Evolutionary conservation across 2,888 invertebrate species (phyloP), one percentile per base, ranked within the genome.

Genomic region (Scaptomyza polygonia): DNA sequence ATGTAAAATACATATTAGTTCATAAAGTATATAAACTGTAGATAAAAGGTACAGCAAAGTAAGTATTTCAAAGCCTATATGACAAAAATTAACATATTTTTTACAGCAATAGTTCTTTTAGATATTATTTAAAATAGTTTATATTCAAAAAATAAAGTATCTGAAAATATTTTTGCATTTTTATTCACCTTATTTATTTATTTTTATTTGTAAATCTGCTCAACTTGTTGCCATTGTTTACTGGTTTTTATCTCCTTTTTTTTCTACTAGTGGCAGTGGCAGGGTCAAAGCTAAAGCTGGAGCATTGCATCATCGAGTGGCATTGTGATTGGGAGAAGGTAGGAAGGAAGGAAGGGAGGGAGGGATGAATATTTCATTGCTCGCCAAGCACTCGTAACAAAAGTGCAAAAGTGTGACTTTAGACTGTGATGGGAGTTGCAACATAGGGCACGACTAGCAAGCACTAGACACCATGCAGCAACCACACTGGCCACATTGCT

Each of bases 381-480:
- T 48, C 52, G 45, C 43, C 42, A 64, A 67, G 42, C 73, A 61
- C 57, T 65, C 58, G 67, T 62, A 69, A 73, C 67, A 42, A 59
- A 72, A 34, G 77, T 81, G 79, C 73, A 82, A 79, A 81, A 82
- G 79, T 79, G 84, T 84, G 78, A 77, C 80, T 80, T 63, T 44
- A 66, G 62, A 36, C 51, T 42, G 45, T 34, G 45, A 51, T 57
- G 70, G 63, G 14, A 36, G 43, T 52, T 47, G 48, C 52, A 48
- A 18, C 53, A 55, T 48, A 44, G 62, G 44, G 44, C 45, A 47
- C 12, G 53, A 55, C 34, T 12, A n/a, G 16, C 16, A 14, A 39
- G 25, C 25, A 44, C 14, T 25, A 16, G 30, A 6, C 29, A 57
- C n/a, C 49, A 42, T 12, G 42, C 42, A 21, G n/a, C 12, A 21